Base-by-base conservation (phyloP, 2,888 invertebrate species). In the Liopterus haemorrhoidalis region DNA sequence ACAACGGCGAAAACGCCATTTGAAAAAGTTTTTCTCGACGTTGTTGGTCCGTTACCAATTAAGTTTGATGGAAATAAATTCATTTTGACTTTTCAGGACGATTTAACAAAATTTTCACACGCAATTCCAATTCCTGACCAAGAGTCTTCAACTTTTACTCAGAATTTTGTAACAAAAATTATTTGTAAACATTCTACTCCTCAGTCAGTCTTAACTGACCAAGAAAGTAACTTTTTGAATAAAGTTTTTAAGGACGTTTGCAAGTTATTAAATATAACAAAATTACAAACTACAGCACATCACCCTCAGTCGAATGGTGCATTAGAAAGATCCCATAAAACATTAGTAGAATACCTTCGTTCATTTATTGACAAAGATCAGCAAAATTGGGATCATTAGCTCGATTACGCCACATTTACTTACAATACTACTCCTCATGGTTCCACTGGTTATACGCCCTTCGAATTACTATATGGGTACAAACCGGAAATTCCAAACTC, bases 281-380 rank as follows among this genome's bases (percentile, higher is more conserved):
- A 56, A 31, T 40, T 57, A 5, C 46, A 50, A 25, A 55, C 55
- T 0, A 54, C 55, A 4, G 52, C 57, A 0, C 59, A 56, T 43
- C 54, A 56, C 36, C 58, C 57, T 4, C 50, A 57, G 48, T 48
- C 44, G 5, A 59, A 58, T 18, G 57, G 60, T 5, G 49, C 57
- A 3, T 30, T 59, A 9, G 62, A 61, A 44, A 44, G 61, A 31
- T 54, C 50, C 12, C 61, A 64, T 35, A 35, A 50, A 14, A 58
- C 58, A 1, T 33, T 62, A 14, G 49, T 48, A 1, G 56, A 58
- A 11, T 58, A 58, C 43, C 15, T 62, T 1, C 48, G 52, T 36
- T 54, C 56, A 35, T 57, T 48, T 38, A 54, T 58, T 1, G 51
- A 52, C 4, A 5, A 35, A 18, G 41, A 54, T 4, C 49, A 51